Conservation (phyloP, 2,888 invertebrate genomes). For the Xanthorhoe spadicearia region DNA sequence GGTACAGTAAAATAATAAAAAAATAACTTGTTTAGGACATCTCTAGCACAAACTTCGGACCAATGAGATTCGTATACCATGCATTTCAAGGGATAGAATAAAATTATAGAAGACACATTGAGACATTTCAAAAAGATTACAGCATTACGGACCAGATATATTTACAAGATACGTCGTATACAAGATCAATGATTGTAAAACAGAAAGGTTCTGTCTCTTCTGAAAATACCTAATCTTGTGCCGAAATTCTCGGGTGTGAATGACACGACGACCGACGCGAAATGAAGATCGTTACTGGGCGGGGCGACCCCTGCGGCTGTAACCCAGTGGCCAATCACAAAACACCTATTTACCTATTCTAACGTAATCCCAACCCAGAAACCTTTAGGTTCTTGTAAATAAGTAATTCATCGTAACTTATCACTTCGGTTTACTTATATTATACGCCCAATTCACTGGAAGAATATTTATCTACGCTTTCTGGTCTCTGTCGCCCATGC, state of each 20-base stretch:
- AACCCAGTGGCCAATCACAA: conserved; percentile 61
- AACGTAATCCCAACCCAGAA: conserved; percentile 54
- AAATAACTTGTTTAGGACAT: no score
- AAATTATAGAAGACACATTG: no score
- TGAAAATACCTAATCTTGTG: conserved; percentile 31
- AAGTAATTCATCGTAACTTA: conserved; percentile 48
- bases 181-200: no score
- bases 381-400: conserved; percentile 50
- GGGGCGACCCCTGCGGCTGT: conserved; percentile 56
- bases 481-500: background rate
- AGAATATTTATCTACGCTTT: background rate
- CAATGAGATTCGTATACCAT: no score
- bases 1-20: no score
- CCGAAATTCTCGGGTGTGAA: conserved; percentile 37
- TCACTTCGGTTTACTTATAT: conserved; percentile 18
- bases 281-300: conserved; percentile 71
- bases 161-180: no score
- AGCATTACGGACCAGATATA: no score
- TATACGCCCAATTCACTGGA: conserved; percentile 10
- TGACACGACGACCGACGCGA: conserved; percentile 37
- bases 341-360: conserved; percentile 61
- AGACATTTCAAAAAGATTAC: no score
- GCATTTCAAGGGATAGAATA: no score
- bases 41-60: no score
- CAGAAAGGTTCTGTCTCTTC: background rate